Conservation (phyloP, 2,888 invertebrate species). For the Tetropium fuscum region DNA sequence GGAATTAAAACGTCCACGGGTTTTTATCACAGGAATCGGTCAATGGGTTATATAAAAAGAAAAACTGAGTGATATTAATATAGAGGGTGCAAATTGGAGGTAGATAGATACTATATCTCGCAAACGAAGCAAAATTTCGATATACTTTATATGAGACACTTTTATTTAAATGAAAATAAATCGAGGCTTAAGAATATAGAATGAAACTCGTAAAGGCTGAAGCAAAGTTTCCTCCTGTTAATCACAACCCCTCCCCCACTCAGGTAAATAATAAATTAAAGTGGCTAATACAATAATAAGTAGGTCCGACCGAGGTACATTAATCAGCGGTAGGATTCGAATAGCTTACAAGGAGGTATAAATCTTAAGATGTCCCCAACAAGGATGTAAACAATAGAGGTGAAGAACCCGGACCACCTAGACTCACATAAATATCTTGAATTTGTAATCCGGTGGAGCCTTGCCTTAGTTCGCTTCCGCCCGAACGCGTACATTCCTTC, state of each 20-base stretch:
- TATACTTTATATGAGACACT: too few relatives aligned
- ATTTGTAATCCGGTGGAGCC: constrained; percentile 61
- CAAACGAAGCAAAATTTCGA: too few relatives aligned
- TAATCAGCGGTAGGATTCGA: constrained; percentile 56
- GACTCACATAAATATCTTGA: constrained; percentile 65
- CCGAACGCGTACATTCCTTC: constrained; percentile 61
- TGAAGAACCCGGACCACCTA: constrained; percentile 64
- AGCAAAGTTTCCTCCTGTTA: too few relatives aligned
- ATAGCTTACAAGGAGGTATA: constrained; percentile 58
- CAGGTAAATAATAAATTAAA: constrained; percentile 40
- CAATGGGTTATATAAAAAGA: too few relatives aligned
- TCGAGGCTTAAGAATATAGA: too few relatives aligned
- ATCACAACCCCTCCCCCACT: neutral
- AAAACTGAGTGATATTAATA: too few relatives aligned
- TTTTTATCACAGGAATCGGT: too few relatives aligned
- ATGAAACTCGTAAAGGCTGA: too few relatives aligned
- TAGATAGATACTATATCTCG: too few relatives aligned
- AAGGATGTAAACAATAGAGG: constrained; percentile 66
- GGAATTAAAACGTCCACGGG: too few relatives aligned
- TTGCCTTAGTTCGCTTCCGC: constrained; percentile 58
- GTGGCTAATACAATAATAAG: constrained; percentile 45
- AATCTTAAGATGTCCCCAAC: constrained; percentile 65
- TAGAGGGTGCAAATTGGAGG: too few relatives aligned
- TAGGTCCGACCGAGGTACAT: constrained; percentile 46
- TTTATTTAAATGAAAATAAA: too few relatives aligned